Evolutionary conservation across 2,888 invertebrate genomes (phyloP), one percentile per base, ranked within the genome.

Genomic region (Drosophila nigricruria): DNA sequence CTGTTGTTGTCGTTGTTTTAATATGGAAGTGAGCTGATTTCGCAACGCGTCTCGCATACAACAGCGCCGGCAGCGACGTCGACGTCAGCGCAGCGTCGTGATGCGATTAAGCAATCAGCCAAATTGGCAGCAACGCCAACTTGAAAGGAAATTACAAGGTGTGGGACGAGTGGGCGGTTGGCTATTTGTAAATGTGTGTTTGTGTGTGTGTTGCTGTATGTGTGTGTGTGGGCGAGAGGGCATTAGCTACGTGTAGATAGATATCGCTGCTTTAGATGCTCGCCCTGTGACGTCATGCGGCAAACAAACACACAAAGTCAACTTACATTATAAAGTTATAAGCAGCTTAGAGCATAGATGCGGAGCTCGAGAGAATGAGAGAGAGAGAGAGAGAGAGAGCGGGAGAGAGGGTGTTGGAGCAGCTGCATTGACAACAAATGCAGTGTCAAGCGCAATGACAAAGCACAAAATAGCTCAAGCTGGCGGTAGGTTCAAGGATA

Each of bases 121-220:
- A 86, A 86, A 86, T 86, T 86, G 86, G 82, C 89, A 89, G 89
- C 84, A 82, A 88, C 88, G 82, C 84, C 83, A 88, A 86, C 88
- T 85, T 89, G 88, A 85, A 89, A 89, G 88, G 89, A 87, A 87
- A 87, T 85, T 89, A 77, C 89, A 89, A 71, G 83, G 75, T 70
- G 47, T 56, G 66, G 20, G 62, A 50, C 27, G 38, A 18, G 53
- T n/a, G 38, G 53, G 52, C 52, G 45, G 1, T 12, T 1, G 38
- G 34, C 40, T 54, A 40, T 49, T 23, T 50, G 18, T 60, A 25
- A 23, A 23, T n/a, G 42, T 27, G 18, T 12, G 40, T 36, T 34
- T 40, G 38, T 36, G 36, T 56, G 32, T 36, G 40, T 36, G n/a
- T n/a, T n/a, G n/a, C 20, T 25, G 30, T 25, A 30, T 50, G 54